phyloP scores from a whole-genome alignment of 2,113 vertebrate species.

The Amia ocellicauda region DNA sequence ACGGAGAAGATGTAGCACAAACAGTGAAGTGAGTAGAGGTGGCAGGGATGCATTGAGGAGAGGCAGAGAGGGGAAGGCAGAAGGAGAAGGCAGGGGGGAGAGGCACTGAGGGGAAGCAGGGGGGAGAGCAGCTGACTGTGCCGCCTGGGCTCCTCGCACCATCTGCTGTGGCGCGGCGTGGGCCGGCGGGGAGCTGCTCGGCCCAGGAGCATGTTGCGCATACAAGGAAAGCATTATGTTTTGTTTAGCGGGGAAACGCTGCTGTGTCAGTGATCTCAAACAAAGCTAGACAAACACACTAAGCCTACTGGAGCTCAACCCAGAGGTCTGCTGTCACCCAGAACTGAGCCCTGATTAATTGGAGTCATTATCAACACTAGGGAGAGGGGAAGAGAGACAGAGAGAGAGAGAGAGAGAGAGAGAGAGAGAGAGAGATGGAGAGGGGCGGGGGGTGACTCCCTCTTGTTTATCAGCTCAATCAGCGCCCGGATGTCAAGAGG shows the following conservation, averaged over 20 bases:
- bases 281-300: slow-evolving; percentile 37
- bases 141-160: slow-evolving; percentile 44
- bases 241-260: slow-evolving; percentile 32
- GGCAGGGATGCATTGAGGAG: neutral
- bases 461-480: slow-evolving; percentile 26
- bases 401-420: neutral
- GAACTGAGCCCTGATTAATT: slow-evolving; percentile 17
- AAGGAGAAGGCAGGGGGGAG: neutral
- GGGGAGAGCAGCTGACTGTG: slow-evolving; percentile 57
- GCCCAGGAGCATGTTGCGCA: slow-evolving; percentile 4
- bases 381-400: slow-evolving; percentile 1
- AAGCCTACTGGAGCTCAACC: slow-evolving; percentile 17
- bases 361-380: slow-evolving; percentile 13
- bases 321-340: slow-evolving; percentile 12
- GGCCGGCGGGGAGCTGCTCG: slow-evolving; percentile 22
- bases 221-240: slow-evolving; percentile 26
- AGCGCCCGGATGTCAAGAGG: slow-evolving; percentile 31
- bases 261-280: slow-evolving; percentile 34
- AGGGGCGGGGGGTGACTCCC: neutral
- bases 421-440: neutral
- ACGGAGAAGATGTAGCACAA: neutral
- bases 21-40: neutral
- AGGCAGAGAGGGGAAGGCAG: neutral
- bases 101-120: neutral
- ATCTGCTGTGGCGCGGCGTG: slow-evolving; percentile 54